Conservation (phyloP, 2,797 vertebrate species). For the Esox masquinongy region DNA sequence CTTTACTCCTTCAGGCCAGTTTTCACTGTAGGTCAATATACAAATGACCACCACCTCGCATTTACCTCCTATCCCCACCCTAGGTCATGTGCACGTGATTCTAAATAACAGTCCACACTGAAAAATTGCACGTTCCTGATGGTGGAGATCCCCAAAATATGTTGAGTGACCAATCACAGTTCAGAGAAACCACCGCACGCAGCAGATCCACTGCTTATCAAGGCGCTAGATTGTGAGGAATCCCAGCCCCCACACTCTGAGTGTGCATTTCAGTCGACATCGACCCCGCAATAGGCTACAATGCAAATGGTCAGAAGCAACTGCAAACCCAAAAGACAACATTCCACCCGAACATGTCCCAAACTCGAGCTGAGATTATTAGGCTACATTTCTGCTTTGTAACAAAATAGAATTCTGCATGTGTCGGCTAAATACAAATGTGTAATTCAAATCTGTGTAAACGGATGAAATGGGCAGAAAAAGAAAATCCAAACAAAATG, state of each 20-base stretch:
- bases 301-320: not conserved
- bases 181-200: slow-evolving; percentile 63
- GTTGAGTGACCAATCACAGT: slow-evolving; percentile 69
- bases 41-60: slow-evolving; percentile 61
- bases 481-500: no score
- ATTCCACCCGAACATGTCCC: not conserved
- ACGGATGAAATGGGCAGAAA: no score
- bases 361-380: no score
- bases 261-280: slow-evolving; percentile 20
- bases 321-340: not conserved
- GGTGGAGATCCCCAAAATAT: slow-evolving; percentile 58
- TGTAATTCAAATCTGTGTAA: not conserved
- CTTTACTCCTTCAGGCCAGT: slow-evolving; percentile 50
- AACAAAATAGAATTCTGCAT: not conserved
- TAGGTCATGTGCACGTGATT: slow-evolving; percentile 78
- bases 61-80: slow-evolving; percentile 40
- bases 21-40: slow-evolving; percentile 64
- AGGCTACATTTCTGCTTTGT: not conserved
- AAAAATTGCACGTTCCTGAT: slow-evolving; percentile 70
- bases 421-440: not conserved
- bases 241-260: slow-evolving; percentile 18
- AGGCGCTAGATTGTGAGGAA: not conserved
- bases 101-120: slow-evolving; percentile 66
- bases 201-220: slow-evolving; percentile 45
- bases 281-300: not conserved